These are phyloP conservation scores for Zootermopsis nevadensis DNA, from an alignment of 2,888 invertebrate species.

Conservation along the genomic window DNA sequence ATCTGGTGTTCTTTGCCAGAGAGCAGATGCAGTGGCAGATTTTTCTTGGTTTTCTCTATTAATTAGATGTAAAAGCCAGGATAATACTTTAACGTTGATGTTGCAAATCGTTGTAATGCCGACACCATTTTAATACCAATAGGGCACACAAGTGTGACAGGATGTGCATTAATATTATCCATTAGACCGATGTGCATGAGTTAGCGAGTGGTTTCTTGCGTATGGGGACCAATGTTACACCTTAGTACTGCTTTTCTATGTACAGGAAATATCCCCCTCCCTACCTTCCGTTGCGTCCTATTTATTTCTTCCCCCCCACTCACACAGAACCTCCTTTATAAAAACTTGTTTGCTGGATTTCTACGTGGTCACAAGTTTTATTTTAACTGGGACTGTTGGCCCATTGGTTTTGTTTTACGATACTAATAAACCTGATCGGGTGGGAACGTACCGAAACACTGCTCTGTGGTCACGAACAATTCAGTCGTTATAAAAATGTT, in stretches of 20 bases:
- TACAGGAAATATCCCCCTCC: background rate
- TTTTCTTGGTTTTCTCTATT: too few relatives aligned
- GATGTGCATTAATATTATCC: background rate
- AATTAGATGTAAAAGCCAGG: too few relatives aligned
- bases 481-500: too few relatives aligned
- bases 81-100: too few relatives aligned
- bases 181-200: background rate
- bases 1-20: too few relatives aligned
- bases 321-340: background rate
- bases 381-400: background rate
- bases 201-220: background rate
- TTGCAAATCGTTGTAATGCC: too few relatives aligned
- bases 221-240: background rate
- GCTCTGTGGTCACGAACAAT: too few relatives aligned
- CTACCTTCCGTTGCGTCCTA: constrained; percentile 10
- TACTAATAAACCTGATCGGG: background rate
- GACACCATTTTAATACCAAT: background rate
- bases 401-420: background rate
- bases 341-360: background rate
- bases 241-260: background rate
- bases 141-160: background rate
- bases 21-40: too few relatives aligned
- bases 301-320: background rate
- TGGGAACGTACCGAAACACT: background rate
- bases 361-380: background rate